Conservation (phyloP, 37 sponge, comb jelly and placozoan species). For the Aplysina aerophoba region DNA sequence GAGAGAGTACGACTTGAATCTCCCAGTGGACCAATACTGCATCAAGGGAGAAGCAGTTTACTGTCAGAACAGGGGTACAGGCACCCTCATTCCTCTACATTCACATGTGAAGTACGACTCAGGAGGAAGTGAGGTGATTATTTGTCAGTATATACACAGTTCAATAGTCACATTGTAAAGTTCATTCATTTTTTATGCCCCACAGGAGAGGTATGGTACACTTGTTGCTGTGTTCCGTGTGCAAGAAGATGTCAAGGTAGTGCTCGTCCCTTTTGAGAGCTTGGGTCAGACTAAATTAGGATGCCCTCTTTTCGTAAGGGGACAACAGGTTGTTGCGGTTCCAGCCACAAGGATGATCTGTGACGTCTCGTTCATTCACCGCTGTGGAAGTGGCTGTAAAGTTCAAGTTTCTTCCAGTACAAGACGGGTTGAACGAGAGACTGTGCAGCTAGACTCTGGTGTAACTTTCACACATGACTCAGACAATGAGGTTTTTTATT, state of each 20-base stretch:
- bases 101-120: background rate
- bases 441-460: background rate
- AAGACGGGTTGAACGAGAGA: slow-evolving; percentile 1
- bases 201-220: background rate
- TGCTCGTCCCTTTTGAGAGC: background rate
- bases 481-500: background rate
- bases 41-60: slow-evolving; percentile 6
- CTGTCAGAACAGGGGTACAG: background rate
- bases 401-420: background rate
- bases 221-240: slow-evolving; percentile 4
- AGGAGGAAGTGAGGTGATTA: background rate
- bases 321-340: background rate
- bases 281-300: background rate
- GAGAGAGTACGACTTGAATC: background rate
- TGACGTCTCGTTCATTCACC: background rate
- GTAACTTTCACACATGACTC: background rate
- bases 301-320: background rate
- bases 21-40: slow-evolving; percentile 11
- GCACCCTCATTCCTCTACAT: slow-evolving; percentile 6
- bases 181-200: background rate
- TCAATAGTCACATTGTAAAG: slow-evolving; percentile 14
- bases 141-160: background rate
- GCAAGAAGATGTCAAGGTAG: background rate
- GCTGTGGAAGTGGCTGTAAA: slow-evolving; percentile 3
- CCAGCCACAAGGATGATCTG: background rate